Conservation (phyloP, 2,113 vertebrate genomes). For the Hipposideros armiger region DNA sequence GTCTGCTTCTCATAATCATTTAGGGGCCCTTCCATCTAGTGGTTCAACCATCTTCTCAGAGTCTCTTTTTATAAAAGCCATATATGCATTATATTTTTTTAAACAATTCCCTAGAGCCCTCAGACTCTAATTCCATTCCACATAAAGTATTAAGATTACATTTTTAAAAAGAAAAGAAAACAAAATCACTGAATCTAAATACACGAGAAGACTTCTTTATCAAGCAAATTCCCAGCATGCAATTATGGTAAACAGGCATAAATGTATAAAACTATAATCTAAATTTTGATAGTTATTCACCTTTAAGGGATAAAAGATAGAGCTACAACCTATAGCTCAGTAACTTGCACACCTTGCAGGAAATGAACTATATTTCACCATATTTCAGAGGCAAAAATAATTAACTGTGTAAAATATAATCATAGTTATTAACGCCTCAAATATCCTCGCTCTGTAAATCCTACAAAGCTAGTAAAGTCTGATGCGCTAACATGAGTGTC, state of each 20-base stretch:
- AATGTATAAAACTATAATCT: not conserved
- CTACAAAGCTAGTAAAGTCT: constrained; percentile 59
- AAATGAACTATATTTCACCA: constrained; percentile 47
- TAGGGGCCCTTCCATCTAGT: not conserved
- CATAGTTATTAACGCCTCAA: constrained; percentile 56
- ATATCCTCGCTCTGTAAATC: constrained; percentile 55
- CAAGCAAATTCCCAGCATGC: not conserved
- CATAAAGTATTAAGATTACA: not conserved
- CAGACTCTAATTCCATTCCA: not conserved
- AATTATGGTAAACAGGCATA: constrained; percentile 37
- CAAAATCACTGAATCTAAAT: not conserved
- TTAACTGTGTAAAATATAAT: constrained; percentile 54
- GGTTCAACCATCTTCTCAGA: not conserved
- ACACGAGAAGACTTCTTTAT: not conserved
- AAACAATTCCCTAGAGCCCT: not conserved
- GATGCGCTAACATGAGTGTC: constrained; percentile 33
- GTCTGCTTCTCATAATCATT: not conserved
- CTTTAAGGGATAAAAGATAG: constrained; percentile 43
- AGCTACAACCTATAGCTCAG: not conserved
- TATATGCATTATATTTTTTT: not conserved
- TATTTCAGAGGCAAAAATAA: constrained; percentile 42
- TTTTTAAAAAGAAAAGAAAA: not conserved
- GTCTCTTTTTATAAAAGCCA: not conserved
- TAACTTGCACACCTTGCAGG: not conserved
- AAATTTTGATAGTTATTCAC: constrained; percentile 11